A percentile compares a stretch with the other conserved stretches of the same genome.
Evolutionary conservation across 2,113 vertebrate species (phyloP).

Genomic region (Apistogramma diplotaenia): DNA sequence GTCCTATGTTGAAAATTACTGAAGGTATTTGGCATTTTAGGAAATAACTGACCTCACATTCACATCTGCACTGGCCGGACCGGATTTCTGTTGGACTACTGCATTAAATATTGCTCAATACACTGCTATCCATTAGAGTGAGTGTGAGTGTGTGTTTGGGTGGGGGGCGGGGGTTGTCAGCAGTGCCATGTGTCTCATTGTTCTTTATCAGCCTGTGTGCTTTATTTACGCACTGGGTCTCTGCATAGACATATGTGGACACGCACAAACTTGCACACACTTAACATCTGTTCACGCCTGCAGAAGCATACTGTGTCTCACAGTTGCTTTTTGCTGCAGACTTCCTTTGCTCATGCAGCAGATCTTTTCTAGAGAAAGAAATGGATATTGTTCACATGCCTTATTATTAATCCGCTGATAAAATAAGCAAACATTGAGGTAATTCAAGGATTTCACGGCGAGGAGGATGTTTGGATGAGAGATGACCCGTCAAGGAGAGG

Average conservation of each 20-base stretch:
- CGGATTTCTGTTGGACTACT: constrained; percentile 31
- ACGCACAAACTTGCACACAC: background rate
- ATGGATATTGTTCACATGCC: background rate
- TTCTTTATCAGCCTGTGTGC: constrained; percentile 16
- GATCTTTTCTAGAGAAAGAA: background rate
- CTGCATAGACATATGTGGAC: background rate
- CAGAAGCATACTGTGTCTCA: background rate
- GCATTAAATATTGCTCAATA: constrained; percentile 52
- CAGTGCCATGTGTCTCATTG: background rate
- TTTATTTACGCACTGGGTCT: constrained; percentile 25
- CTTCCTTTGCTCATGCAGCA: background rate
- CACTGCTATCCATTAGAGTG: background rate
- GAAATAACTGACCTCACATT: background rate
- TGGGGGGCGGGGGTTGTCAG: constrained; percentile 14
- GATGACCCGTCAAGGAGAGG: background rate
- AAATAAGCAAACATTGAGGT: constrained; percentile 9
- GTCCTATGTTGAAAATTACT: background rate
- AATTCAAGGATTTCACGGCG: constrained; percentile 10
- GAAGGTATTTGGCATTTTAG: constrained; percentile 24
- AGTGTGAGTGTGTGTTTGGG: background rate
- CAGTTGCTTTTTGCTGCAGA: background rate
- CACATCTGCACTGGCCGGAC: constrained; percentile 40
- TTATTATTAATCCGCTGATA: background rate
- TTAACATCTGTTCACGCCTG: constrained; percentile 8
- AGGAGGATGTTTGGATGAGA: constrained; percentile 11